These are phyloP conservation scores for Tringa solitaria DNA, from an alignment of 2,113 vertebrate genomes.

Conservation along the genomic window DNA sequence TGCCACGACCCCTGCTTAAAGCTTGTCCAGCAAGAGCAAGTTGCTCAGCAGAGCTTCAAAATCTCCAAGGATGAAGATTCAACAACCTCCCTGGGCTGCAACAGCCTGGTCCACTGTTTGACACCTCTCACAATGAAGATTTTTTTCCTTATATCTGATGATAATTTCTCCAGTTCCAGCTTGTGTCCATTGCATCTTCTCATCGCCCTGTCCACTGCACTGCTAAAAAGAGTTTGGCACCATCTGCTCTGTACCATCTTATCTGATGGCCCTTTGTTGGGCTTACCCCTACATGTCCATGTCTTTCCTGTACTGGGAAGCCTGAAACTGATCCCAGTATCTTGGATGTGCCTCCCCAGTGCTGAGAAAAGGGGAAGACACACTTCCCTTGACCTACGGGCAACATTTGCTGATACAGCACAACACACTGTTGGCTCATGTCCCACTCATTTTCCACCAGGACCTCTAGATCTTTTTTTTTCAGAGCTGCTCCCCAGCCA, in stretches of 20 bases:
- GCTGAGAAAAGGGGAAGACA: neutral
- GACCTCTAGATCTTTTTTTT: neutral
- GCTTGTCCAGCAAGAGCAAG: neutral
- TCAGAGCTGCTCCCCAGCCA: neutral
- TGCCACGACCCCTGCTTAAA: neutral
- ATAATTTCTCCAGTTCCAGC: neutral
- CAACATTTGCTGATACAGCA: neutral
- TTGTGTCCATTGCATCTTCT: neutral
- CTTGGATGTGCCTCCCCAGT: neutral
- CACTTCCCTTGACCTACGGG: neutral
- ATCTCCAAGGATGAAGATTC: neutral
- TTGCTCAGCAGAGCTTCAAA: neutral
- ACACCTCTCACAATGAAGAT: neutral
- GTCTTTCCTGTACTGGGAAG: neutral
- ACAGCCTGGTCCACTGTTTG: neutral
- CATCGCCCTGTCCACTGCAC: neutral
- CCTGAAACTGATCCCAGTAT: neutral
- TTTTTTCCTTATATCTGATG: neutral
- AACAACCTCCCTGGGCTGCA: accelerated
- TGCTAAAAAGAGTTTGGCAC: neutral
- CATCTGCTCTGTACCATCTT: neutral
- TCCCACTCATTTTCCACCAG: neutral
- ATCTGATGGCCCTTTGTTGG: neutral
- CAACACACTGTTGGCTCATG: neutral
- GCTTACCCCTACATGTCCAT: neutral